phyloP scores from a whole-genome alignment of 2,888 invertebrate genomes.

The Andrena marginata region DNA sequence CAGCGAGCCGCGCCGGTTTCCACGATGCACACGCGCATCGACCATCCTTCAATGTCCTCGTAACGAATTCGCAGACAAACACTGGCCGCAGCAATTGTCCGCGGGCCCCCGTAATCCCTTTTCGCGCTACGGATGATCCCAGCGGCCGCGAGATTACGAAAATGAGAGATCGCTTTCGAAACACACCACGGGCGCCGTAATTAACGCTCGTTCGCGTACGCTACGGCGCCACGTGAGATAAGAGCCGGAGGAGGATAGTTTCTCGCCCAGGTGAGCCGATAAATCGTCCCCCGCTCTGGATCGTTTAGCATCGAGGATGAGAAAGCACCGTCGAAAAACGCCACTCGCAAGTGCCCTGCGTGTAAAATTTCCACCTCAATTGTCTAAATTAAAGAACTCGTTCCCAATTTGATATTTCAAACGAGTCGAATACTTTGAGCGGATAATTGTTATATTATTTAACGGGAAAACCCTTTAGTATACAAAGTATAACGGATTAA shows the following conservation, averaged over 20 bases:
- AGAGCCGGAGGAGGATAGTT: slow-evolving; percentile 52
- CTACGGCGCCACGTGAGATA: slow-evolving; percentile 70
- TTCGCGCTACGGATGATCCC: slow-evolving; percentile 22
- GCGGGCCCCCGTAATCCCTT: slow-evolving; percentile 32
- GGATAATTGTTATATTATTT: too few relatives aligned
- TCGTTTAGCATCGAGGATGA: slow-evolving; percentile 36
- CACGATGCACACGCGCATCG: slow-evolving; percentile 8
- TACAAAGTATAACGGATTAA: too few relatives aligned
- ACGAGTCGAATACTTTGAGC: too few relatives aligned
- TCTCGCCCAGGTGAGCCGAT: slow-evolving; percentile 19
- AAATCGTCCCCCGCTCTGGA: slow-evolving; percentile 24
- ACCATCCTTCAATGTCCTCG: slow-evolving; percentile 17
- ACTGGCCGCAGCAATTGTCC: slow-evolving; percentile 5
- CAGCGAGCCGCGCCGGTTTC: slow-evolving; percentile 4
- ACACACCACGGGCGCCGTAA: slow-evolving; percentile 66
- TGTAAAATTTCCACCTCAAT: too few relatives aligned
- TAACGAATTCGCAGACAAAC: background rate
- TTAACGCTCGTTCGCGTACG: slow-evolving; percentile 70
- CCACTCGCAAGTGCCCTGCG: slow-evolving; percentile 39
- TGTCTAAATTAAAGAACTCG: too few relatives aligned
- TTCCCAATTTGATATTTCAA: too few relatives aligned
- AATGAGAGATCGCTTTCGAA: slow-evolving; percentile 74
- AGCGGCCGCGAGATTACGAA: slow-evolving; percentile 63
- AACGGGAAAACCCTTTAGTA: too few relatives aligned
- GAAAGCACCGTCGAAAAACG: slow-evolving; percentile 38